Base-by-base conservation (phyloP, 1,140 invertebrate genomes). In the Nasonia vitripennis region DNA sequence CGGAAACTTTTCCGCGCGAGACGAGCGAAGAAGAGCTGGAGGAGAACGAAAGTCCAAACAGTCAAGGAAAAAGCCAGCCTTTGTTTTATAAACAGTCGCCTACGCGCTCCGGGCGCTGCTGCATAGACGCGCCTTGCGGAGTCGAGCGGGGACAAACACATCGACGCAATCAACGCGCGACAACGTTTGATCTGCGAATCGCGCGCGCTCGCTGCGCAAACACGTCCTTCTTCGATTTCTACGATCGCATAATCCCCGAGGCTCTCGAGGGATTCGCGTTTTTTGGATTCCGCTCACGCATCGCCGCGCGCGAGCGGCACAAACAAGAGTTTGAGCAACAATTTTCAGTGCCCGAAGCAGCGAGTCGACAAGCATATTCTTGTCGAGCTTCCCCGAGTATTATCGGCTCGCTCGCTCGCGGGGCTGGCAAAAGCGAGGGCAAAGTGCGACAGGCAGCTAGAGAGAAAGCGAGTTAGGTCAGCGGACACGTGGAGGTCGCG, bases 171-270 rank as follows among this genome's bases (percentile, higher is more conserved):
- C 90, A 91, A 87, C 87, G 84, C 77, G 80, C 84, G 67, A 78
- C 74, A 23, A 67, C 89, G 89, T 92, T 92, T 91, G 90, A 90
- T 91, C 90, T 88, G 84, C 84, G 85, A 90, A 91, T 89, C 89
- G 87, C 84, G 88, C 78, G 68, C 79, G 85, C 27, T 55, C 51
- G 55, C 27, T 78, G 10, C 48, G 27, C 41, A 78, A 78, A 78
- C 20, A 75, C 37, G 20, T 2, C 67, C 1, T 71, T 31, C 31
- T 34, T 71, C 12, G 3, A 31, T 10, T 31, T 31, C 10, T 11
- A 17, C 23, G 17, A 11, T 71, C 12, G 2, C 68, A 12, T 71
- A 12, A 34, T 70, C 67, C 3, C 9, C 10, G 20, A n/a, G 62
- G 23, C 5, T 27, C 27, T 70, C 10, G n/a, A 10, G 10, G 6